phyloP scores from a whole-genome alignment of 2,113 vertebrate species.

The Eurystomus gularis region DNA sequence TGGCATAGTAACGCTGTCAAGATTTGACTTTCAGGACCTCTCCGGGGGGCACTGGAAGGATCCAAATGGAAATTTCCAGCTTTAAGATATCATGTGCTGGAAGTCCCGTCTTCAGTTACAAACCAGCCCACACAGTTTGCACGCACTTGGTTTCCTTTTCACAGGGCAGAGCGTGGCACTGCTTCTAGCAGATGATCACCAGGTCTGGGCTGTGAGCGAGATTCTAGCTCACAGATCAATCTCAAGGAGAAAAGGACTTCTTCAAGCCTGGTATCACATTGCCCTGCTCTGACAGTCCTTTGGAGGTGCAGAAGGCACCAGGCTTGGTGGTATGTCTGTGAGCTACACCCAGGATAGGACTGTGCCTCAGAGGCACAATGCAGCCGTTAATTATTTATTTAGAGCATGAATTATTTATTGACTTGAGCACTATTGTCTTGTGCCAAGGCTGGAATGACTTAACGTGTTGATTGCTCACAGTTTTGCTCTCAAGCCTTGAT shows the following conservation, averaged over 20 bases:
- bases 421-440: not conserved
- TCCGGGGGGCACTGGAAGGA: not conserved
- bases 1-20: not conserved
- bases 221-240: not conserved
- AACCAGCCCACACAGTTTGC: not conserved
- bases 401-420: conserved; percentile 14
- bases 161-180: not conserved
- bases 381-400: conserved; percentile 30
- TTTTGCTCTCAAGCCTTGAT: conserved; percentile 1
- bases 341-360: not conserved
- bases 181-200: not conserved
- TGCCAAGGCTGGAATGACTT: conserved; percentile 22
- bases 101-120: not conserved
- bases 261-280: not conserved
- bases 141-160: not conserved
- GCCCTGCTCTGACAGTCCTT: not conserved
- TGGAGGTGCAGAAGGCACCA: not conserved
- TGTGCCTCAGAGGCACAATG: not conserved
- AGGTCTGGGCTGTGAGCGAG: not conserved
- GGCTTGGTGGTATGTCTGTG: not conserved
- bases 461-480: not conserved
- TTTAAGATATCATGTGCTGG: not conserved
- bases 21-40: not conserved
- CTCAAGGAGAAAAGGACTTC: not conserved
- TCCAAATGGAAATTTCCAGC: not conserved